Base-by-base conservation (phyloP, 2,888 invertebrate species). In the Mythimna ferrago region DNA sequence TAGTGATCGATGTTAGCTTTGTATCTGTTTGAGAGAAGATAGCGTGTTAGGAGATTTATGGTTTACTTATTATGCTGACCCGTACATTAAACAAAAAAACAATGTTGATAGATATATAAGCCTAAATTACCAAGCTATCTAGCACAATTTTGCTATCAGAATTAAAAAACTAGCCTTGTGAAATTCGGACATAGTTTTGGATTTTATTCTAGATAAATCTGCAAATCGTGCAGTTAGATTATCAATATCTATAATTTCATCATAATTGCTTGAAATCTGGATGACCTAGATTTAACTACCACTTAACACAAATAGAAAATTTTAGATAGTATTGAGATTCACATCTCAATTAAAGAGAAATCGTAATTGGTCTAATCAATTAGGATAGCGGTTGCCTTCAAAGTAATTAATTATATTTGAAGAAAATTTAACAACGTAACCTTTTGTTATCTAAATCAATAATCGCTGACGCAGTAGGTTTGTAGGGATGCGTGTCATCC, bases 311-410 rank as follows among this genome's bases (percentile, higher is more conserved):
- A 51, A 61, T 26, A 48, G 19, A 44, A n/a, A 32, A 48, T 14
- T 35, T 11, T 26, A 0, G 32, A 44, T 44, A 44, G 44, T 14
- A 5, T 48, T 48, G 16, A 61, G 11, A 6, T 21, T 1, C n/a
- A 65, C 54, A 65, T 62, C 41, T 67, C 60, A 53, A 78, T 78
- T 62, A 53, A 68, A 73, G 56, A 62, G 21, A 73, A 61, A 72
- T 64, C 66, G 41, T 56, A 26, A 35, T 63, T 54, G 32, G 35
- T 75, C 19, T 11, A 38, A 38, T 56, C 26, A 35, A 72, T 72
- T 26, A 35, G 14, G 6, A 56, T 56, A 44, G 44, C 7, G 11
- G n/a, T 19, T 48, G 38, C 48, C 44, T 44, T 62, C 2, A 61
- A 56, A 56, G 16, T 6, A 51, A 71, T 71, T 3, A 19, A 35